Conservation (phyloP, 2,113 vertebrate genomes). For the Coptodon rendalli region DNA sequence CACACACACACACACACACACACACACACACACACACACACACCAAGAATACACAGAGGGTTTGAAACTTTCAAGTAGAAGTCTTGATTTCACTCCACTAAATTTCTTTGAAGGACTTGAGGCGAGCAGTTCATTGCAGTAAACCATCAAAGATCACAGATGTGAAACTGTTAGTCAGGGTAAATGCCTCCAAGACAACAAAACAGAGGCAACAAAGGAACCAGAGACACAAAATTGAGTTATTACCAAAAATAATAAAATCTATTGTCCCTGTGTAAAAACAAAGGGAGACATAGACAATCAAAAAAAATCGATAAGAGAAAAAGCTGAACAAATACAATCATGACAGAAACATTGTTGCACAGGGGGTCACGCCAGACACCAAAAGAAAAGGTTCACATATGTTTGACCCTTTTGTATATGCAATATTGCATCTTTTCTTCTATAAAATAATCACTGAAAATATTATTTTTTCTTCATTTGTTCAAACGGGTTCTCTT, state of each 20-base stretch:
- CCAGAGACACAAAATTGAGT: not conserved
- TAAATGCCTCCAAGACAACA: not conserved
- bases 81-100: not conserved
- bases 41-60: not conserved
- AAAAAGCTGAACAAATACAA: not conserved
- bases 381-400: not conserved
- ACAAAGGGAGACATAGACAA: not conserved
- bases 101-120: not conserved
- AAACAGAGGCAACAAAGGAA: not conserved
- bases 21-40: not conserved
- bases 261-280: not conserved
- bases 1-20: not conserved
- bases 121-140: not conserved
- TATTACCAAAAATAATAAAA: not conserved
- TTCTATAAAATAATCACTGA: fast-evolving
- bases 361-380: not conserved
- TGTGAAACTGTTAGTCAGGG: not conserved
- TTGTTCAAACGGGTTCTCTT: not conserved
- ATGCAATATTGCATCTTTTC: not conserved
- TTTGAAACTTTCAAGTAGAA: fast-evolving
- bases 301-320: not conserved
- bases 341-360: not conserved
- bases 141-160: not conserved
- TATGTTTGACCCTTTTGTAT: not conserved
- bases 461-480: not conserved